These are phyloP conservation scores for Catalaphyllia jardinei DNA, from an alignment of 64 coral and sea anemone species.

Conservation along the genomic window DNA sequence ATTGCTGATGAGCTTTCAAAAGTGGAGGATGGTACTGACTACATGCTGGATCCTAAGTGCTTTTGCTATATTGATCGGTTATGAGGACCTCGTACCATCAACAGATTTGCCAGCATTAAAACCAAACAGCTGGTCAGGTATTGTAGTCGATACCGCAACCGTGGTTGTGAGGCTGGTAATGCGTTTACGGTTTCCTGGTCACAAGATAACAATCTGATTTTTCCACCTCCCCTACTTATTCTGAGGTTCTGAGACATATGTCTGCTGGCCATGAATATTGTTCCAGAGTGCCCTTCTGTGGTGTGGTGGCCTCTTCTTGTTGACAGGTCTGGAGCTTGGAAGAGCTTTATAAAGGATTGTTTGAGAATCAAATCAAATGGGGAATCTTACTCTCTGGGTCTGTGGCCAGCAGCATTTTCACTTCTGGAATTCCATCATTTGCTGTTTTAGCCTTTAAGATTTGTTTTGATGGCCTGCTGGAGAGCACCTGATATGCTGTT, in stretches of 20 bases:
- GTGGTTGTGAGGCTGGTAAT: constrained; percentile 14
- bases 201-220: constrained; percentile 47
- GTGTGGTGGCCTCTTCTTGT: too few relatives aligned
- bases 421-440: constrained; percentile 18
- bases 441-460: too few relatives aligned
- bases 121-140: constrained; percentile 47
- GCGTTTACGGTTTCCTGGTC: constrained; percentile 58
- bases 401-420: constrained; percentile 44
- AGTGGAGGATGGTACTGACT: constrained; percentile 49
- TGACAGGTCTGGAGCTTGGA: too few relatives aligned
- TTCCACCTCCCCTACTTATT: constrained; percentile 48
- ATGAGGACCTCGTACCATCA: constrained; percentile 43
- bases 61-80: constrained; percentile 13
- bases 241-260: constrained; percentile 53
- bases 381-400: constrained; percentile 57
- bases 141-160: constrained; percentile 53
- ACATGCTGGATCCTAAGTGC: constrained; percentile 59
- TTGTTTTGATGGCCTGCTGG: too few relatives aligned
- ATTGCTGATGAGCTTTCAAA: too few relatives aligned
- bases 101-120: constrained; percentile 44
- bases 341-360: too few relatives aligned
- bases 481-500: too few relatives aligned
- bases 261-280: too few relatives aligned
- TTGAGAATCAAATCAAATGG: constrained; percentile 13
- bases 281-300: too few relatives aligned